Conservation (phyloP, 2,113 vertebrate species). For the Carettochelys insculpta region DNA sequence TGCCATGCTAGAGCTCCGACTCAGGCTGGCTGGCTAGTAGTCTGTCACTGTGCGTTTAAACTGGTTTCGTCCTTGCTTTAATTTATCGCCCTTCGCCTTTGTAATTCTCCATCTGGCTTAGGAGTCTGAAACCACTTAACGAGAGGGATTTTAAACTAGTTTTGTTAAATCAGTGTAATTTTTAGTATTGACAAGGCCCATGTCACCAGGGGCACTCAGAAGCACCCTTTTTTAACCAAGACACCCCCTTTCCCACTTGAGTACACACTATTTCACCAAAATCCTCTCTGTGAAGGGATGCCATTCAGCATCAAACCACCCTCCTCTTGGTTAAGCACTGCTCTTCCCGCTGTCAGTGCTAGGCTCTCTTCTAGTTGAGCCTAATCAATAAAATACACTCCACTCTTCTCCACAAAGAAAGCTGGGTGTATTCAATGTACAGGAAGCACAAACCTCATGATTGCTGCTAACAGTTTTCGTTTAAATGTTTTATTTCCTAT, state of each 20-base stretch:
- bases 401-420: background rate
- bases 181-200: background rate
- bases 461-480: background rate
- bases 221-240: background rate
- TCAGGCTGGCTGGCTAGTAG: too few relatives aligned
- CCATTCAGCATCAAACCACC: background rate
- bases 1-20: too few relatives aligned
- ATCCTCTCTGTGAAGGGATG: background rate
- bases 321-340: background rate
- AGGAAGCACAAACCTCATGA: background rate
- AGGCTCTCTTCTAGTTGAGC: background rate
- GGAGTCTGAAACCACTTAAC: background rate
- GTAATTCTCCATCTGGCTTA: background rate
- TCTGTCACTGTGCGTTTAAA: too few relatives aligned
- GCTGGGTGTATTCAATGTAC: background rate
- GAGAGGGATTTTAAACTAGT: background rate
- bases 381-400: slow-evolving; percentile 29
- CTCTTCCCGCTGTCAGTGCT: background rate
- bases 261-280: background rate
- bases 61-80: background rate
- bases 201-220: background rate
- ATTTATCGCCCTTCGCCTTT: background rate
- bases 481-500: slow-evolving; percentile 6
- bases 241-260: background rate
- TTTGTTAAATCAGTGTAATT: background rate